A percentile compares a stretch with the other conserved stretches of the same genome.
phyloP scores from a whole-genome alignment of 2,888 invertebrate genomes.

The Subacronicta megacephala region DNA sequence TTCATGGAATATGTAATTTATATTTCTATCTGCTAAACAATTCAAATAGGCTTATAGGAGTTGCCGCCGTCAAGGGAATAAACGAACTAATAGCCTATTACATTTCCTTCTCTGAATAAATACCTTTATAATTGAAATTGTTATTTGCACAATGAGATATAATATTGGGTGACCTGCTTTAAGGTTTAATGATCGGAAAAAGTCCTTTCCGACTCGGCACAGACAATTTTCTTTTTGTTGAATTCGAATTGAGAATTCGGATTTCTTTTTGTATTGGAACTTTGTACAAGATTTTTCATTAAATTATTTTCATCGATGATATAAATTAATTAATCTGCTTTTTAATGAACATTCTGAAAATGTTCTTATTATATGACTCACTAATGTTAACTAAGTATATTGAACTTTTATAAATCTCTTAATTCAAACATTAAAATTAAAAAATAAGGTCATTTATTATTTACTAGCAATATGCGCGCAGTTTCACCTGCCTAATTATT shows the following conservation, averaged over 20 bases:
- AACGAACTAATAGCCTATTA: conserved; percentile 45
- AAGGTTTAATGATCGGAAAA: conserved; percentile 49
- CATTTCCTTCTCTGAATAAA: conserved; percentile 35
- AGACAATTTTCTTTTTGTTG: conserved; percentile 48
- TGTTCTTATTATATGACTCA: too few relatives aligned
- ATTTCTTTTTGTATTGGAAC: conserved; percentile 30
- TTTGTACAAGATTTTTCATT: neutral
- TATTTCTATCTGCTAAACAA: conserved; percentile 38
- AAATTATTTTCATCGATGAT: neutral
- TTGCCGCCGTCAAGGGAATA: conserved; percentile 29
- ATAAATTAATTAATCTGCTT: conserved; percentile 8
- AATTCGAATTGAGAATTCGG: conserved; percentile 39
- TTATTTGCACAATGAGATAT: conserved; percentile 50
- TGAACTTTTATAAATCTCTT: too few relatives aligned
- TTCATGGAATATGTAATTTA: conserved; percentile 30
- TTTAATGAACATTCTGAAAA: too few relatives aligned
- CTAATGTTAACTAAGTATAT: too few relatives aligned
- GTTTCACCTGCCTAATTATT: too few relatives aligned
- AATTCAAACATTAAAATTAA: too few relatives aligned
- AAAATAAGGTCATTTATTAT: too few relatives aligned
- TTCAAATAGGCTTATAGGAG: conserved; percentile 34
- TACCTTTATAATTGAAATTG: conserved; percentile 55
- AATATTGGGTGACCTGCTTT: conserved; percentile 34
- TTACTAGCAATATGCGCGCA: too few relatives aligned
- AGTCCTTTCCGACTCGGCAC: conserved; percentile 34